Evolutionary conservation across 2,888 invertebrate genomes (phyloP).

Genomic region (Eupithecia pulchellata): DNA sequence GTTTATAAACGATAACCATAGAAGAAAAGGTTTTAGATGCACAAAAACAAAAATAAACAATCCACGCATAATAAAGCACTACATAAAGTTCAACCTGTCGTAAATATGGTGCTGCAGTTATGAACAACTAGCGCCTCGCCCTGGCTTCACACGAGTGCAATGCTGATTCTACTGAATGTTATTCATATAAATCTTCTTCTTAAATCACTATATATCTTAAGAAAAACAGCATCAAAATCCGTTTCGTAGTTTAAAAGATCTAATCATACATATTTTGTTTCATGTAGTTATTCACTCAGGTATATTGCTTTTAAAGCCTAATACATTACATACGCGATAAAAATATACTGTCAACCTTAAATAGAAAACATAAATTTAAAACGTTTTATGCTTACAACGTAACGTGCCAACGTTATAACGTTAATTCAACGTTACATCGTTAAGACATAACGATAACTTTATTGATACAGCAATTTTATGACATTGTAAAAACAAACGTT

Average conservation of each 20-base stretch:
- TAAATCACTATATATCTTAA: too few species aligned
- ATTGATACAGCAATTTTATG: constrained; percentile 78
- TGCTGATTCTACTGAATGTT: too few species aligned
- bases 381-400: constrained; percentile 67
- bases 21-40: too few species aligned
- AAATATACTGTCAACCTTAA: constrained; percentile 46
- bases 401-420: constrained; percentile 37
- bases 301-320: background rate
- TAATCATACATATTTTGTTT: too few species aligned
- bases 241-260: too few species aligned
- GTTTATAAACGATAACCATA: too few species aligned
- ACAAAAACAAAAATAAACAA: too few species aligned
- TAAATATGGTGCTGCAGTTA: background rate
- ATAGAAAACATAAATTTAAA: constrained; percentile 61
- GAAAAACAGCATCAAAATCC: too few species aligned
- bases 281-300: background rate
- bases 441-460: constrained; percentile 62
- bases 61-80: too few species aligned
- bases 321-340: constrained; percentile 32
- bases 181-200: too few species aligned
- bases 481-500: constrained; percentile 83
- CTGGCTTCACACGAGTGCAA: too few species aligned
- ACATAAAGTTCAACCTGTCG: background rate
- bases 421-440: constrained; percentile 53
- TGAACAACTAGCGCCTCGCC: too few species aligned